Conservation (phyloP, 1,140 invertebrate genomes). For the Pristionchus pacificus region DNA sequence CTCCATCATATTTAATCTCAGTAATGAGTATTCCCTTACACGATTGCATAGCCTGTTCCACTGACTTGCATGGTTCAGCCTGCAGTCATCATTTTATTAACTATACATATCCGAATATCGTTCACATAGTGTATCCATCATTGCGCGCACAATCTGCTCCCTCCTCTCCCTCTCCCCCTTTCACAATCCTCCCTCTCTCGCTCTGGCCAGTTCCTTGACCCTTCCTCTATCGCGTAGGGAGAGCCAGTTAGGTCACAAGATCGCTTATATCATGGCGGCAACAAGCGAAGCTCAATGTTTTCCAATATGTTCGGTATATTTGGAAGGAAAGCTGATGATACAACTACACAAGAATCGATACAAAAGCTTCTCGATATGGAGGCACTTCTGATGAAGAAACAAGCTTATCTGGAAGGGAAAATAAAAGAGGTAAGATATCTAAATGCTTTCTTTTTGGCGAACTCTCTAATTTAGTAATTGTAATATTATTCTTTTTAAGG, state of each 20-base stretch:
- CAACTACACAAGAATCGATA: conserved; percentile 90
- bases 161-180: conserved; percentile 3
- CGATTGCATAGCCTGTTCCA: conserved; percentile 12
- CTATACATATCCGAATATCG: too few species aligned
- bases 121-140: too few species aligned
- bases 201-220: background rate
- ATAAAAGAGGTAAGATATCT: conserved; percentile 69
- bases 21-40: background rate
- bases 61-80: conserved; percentile 13
- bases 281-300: conserved; percentile 10
- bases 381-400: conserved; percentile 96
- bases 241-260: background rate
- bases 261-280: background rate
- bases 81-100: background rate
- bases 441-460: background rate
- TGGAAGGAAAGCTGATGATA: conserved; percentile 62
- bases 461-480: background rate
- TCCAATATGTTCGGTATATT: conserved; percentile 36
- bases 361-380: conserved; percentile 93
- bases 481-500: conserved; percentile 58
- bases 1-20: conserved; percentile 22
- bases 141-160: too few species aligned
- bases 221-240: background rate
- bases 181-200: conserved; percentile 9
- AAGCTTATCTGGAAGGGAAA: conserved; percentile 93